These are phyloP conservation scores for Myodes glareolus DNA, from an alignment of 2,113 vertebrate genomes.

Conservation along the genomic window DNA sequence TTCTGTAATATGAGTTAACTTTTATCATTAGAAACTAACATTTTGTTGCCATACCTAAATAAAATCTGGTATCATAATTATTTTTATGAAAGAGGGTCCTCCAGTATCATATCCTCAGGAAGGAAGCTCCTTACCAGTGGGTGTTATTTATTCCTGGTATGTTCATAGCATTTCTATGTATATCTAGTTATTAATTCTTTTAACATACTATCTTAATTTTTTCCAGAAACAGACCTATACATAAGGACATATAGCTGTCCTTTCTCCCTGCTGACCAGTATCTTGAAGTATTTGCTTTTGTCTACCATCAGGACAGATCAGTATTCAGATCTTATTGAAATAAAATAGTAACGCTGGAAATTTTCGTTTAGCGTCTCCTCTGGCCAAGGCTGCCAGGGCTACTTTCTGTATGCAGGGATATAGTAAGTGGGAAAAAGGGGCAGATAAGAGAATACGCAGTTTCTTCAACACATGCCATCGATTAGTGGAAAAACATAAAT, in stretches of 20 bases:
- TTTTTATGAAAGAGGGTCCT: background rate
- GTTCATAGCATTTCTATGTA: background rate
- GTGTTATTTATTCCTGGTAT: background rate
- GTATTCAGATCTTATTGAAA: background rate
- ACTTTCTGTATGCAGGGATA: background rate
- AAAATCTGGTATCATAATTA: too few species aligned
- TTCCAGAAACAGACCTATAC: background rate
- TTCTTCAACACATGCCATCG: conserved; percentile 63
- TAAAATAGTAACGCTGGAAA: background rate
- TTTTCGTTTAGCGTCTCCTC: background rate
- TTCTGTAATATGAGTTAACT: background rate
- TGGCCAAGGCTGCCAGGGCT: background rate
- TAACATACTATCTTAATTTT: background rate
- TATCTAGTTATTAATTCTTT: background rate
- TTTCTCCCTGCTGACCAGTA: background rate
- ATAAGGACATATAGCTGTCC: background rate
- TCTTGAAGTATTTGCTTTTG: conserved; percentile 11
- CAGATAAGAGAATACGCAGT: background rate
- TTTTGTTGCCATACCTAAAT: background rate
- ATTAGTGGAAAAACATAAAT: conserved; percentile 67
- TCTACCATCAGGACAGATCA: background rate
- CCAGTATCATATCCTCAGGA: background rate
- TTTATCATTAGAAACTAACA: background rate
- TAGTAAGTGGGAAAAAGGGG: background rate
- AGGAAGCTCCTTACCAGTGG: too few species aligned